phyloP scores from a whole-genome alignment of 1,140 invertebrate species.

The Aphis craccivora region DNA sequence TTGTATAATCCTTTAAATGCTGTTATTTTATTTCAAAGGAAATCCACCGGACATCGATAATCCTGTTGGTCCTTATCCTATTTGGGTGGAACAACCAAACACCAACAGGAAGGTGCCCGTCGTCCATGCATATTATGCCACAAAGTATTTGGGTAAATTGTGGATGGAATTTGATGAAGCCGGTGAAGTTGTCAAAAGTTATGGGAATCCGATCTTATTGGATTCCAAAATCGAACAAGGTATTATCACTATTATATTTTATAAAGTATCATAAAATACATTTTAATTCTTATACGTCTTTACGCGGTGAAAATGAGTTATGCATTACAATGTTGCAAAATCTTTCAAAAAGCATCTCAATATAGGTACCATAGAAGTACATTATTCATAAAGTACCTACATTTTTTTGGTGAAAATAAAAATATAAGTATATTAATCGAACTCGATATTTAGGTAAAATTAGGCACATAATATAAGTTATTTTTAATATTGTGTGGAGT shows the following conservation, averaged over 20 bases:
- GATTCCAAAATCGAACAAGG: conserved; percentile 63
- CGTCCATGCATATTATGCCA: conserved; percentile 90
- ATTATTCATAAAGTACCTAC: neutral
- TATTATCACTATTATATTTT: neutral
- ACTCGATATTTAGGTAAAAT: neutral
- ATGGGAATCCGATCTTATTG: conserved; percentile 84
- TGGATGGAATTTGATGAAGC: conserved; percentile 75
- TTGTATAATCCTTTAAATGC: neutral
- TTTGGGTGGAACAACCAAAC: conserved; percentile 71
- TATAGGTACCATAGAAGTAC: neutral
- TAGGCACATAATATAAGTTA: neutral
- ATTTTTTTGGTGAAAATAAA: neutral
- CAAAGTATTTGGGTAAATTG: conserved; percentile 88
- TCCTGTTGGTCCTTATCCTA: conserved; percentile 79
- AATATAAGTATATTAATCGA: neutral
- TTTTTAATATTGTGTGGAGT: neutral
- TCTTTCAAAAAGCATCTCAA: neutral
- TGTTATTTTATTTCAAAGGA: conserved; percentile 63
- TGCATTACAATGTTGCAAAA: neutral
- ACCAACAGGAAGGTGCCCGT: conserved; percentile 80
- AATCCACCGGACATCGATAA: conserved; percentile 72
- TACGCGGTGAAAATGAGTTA: neutral
- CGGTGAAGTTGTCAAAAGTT: conserved; percentile 74
- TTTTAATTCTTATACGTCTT: neutral
- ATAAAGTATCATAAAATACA: neutral